A percentile compares a stretch with the other conserved stretches of the same genome.
These are phyloP conservation scores for Cinara cedri DNA, from an alignment of 2,888 invertebrate genomes.

Conservation along the genomic window DNA sequence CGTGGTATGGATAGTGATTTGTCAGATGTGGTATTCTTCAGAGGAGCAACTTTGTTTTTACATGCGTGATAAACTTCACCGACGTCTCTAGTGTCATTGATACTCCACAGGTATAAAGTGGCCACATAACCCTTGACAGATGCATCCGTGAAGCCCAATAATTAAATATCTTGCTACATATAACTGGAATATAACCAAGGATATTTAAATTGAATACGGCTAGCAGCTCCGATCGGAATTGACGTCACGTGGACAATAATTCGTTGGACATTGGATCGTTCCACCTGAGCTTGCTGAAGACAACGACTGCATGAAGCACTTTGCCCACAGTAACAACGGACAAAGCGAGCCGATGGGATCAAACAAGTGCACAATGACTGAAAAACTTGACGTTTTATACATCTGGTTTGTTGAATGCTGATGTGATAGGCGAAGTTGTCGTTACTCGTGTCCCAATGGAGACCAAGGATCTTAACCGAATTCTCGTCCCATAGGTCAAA, in stretches of 20 bases:
- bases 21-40: slow-evolving; percentile 56
- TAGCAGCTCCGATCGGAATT: slow-evolving; percentile 19
- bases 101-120: slow-evolving; percentile 59
- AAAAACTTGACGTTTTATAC: slow-evolving; percentile 23
- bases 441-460: slow-evolving; percentile 5
- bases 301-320: slow-evolving; percentile 41
- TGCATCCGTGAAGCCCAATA: slow-evolving; percentile 60
- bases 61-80: slow-evolving; percentile 60
- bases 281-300: slow-evolving; percentile 48
- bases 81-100: background rate
- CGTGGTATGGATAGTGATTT: slow-evolving; percentile 58
- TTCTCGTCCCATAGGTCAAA: background rate
- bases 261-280: slow-evolving; percentile 42
- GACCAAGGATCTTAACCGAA: slow-evolving; percentile 1
- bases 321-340: slow-evolving; percentile 39
- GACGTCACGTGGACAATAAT: slow-evolving; percentile 6
- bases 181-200: background rate
- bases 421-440: slow-evolving; percentile 3
- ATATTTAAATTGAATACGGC: background rate
- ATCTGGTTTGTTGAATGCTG: background rate
- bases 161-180: slow-evolving; percentile 26
- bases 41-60: slow-evolving; percentile 61
- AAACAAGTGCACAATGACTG: slow-evolving; percentile 36
- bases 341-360: background rate
- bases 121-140: slow-evolving; percentile 59